Evolutionary conservation across 2,888 invertebrate species (phyloP).

Genomic region (Nasonovia ribisnigri): DNA sequence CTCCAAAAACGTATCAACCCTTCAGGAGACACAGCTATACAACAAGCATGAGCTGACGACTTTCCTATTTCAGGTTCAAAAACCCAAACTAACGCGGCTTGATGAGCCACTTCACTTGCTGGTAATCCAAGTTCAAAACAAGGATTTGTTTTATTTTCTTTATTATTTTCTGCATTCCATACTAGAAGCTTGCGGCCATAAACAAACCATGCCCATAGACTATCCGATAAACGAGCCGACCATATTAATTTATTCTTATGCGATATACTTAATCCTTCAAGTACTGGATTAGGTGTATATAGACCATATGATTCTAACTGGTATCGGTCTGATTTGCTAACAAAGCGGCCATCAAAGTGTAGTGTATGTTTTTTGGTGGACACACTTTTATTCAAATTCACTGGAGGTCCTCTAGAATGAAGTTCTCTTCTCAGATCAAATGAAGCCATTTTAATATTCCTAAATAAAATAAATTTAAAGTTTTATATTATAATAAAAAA

Average conservation of each 20-base stretch:
- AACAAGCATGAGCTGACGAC: slow-evolving; percentile 75
- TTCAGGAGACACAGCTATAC: slow-evolving; percentile 93
- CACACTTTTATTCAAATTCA: slow-evolving; percentile 48
- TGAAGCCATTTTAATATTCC: slow-evolving; percentile 25
- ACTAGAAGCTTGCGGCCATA: slow-evolving; percentile 86
- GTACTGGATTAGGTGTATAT: slow-evolving; percentile 58
- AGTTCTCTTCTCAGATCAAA: slow-evolving; percentile 61
- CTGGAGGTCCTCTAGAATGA: slow-evolving; percentile 52
- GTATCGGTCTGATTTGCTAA: slow-evolving; percentile 62
- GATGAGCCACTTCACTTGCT: slow-evolving; percentile 92
- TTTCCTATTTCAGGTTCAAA: slow-evolving; percentile 55
- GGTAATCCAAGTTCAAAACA: slow-evolving; percentile 90
- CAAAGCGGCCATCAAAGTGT: slow-evolving; percentile 62
- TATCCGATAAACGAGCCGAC: slow-evolving; percentile 72
- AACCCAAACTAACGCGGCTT: slow-evolving; percentile 85
- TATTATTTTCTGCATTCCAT: slow-evolving; percentile 77
- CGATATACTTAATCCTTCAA: slow-evolving; percentile 55
- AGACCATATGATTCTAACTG: slow-evolving; percentile 61
- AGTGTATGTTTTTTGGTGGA: slow-evolving; percentile 51
- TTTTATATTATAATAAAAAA: not conserved
- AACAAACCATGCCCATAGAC: slow-evolving; percentile 88
- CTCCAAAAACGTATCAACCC: slow-evolving; percentile 95
- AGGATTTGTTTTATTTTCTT: slow-evolving; percentile 72
- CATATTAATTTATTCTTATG: slow-evolving; percentile 59
- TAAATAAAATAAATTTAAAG: slow-evolving; percentile 26